Conservation (phyloP, 2,888 invertebrate genomes). For the Macrosiphum euphorbiae region DNA sequence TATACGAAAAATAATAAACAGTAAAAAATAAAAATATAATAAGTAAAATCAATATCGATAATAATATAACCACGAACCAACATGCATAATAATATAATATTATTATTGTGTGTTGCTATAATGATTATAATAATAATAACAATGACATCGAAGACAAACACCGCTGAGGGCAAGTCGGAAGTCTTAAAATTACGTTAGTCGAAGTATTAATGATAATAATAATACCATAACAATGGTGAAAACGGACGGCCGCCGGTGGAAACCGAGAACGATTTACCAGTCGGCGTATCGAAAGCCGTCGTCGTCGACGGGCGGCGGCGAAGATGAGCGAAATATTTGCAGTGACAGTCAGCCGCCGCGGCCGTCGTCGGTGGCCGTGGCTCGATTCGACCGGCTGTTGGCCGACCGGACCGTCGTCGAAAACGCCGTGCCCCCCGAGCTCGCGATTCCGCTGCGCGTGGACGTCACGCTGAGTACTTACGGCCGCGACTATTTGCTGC, state of each 20-base stretch:
- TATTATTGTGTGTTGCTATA: neutral
- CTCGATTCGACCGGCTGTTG: neutral
- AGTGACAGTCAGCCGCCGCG: neutral
- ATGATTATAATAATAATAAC: neutral
- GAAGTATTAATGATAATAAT: too few species aligned
- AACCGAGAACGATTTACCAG: neutral
- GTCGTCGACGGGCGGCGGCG: too few species aligned
- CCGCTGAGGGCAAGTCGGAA: too few species aligned
- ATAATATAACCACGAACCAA: neutral
- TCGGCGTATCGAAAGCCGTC: neutral
- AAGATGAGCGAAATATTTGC: neutral
- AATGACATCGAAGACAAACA: too few species aligned
- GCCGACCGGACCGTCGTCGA: neutral
- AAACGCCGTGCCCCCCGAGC: neutral
- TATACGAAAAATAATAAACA: neutral
- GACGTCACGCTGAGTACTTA: neutral
- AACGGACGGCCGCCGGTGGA: neutral
- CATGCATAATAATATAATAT: neutral
- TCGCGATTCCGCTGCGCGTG: neutral
- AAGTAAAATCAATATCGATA: neutral
- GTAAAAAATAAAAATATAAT: neutral
- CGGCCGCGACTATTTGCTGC: neutral
- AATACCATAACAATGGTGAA: neutral
- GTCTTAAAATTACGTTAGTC: too few species aligned
- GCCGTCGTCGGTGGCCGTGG: neutral